Evolutionary conservation across 2,888 invertebrate genomes (phyloP), one percentile per base, ranked within the genome.

Genomic region (Hipparchia sbordonii): DNA sequence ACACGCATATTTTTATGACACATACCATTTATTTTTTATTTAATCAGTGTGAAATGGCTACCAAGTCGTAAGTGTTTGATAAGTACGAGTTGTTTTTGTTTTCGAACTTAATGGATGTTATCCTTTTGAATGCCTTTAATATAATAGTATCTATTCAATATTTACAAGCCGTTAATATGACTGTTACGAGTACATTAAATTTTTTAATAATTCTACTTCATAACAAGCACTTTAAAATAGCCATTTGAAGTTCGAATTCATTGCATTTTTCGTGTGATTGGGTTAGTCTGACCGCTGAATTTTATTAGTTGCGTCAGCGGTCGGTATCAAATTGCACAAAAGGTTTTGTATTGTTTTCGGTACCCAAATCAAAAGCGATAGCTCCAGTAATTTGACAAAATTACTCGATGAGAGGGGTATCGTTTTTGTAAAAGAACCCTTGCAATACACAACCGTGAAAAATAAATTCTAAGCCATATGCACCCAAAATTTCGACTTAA

Each of bases 1-100:
- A 87, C 88, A 88, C 86, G 88, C 91, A 92, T 92, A 91, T 89
- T 92, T 91, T 88, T 89, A 89, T 92, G 91, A 92, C 92, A 91
- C 89, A 87, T 89, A 84, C 87, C 87, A 82, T 88, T 89, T 87
- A 84, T 81, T 87, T 85, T 81, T 87, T 85, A 80, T 84, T 84
- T 85, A 85, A 90, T 90, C 88, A 87, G 89, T 89, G 87, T 91
- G 87, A 90, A 90, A 86, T 78, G 88, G 89, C 92, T 92, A 90
- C 93, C 84, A 90, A 85, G 82, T 85, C 86, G 79, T 82, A 83
- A 85, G 83, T 79, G 79, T 79, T 79, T 80, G 90, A 90, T 91
- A 88, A 87, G 80, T 76, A 74, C 54, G 76, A 77, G 72, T 80
- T 77, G 74, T 76, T 76, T 75, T 74, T 74, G 75, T 74, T 78